These are phyloP conservation scores for Netelia virgata DNA, from an alignment of 2,888 invertebrate genomes.

Conservation along the genomic window DNA sequence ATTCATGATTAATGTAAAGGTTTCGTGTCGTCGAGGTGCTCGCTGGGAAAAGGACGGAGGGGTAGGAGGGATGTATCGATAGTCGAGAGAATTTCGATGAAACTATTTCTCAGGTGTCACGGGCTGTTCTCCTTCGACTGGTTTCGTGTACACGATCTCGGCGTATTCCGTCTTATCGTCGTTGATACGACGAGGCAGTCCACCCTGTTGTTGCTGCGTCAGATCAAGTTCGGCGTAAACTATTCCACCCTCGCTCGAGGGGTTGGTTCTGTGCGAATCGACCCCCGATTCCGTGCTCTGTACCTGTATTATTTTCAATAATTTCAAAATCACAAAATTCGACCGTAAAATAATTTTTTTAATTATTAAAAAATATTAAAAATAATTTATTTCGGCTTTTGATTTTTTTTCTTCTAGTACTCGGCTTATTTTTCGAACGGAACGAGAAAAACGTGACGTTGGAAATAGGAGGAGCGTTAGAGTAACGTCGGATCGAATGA, in stretches of 20 bases:
- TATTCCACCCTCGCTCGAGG: conserved; percentile 78
- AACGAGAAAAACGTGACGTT: not conserved
- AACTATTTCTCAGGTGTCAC: conserved; percentile 75
- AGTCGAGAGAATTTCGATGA: not conserved
- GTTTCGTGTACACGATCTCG: conserved; percentile 91
- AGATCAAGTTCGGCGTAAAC: conserved; percentile 84
- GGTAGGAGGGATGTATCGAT: conserved; percentile 12
- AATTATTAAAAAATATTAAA: no score
- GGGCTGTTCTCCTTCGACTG: conserved; percentile 81
- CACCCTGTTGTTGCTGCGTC: conserved; percentile 78
- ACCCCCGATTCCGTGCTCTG: conserved; percentile 64
- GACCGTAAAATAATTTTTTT: not conserved
- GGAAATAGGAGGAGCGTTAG: not conserved
- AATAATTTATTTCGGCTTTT: no score
- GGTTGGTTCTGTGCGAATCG: conserved; percentile 69
- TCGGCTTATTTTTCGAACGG: not conserved
- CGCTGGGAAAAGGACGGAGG: conserved; percentile 6
- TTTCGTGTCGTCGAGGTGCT: conserved; percentile 42
- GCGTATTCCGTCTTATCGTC: conserved; percentile 92
- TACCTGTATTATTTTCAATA: conserved; percentile 28
- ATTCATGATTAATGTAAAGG: conserved; percentile 30
- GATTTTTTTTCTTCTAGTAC: no score
- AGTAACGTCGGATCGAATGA: conserved; percentile 38
- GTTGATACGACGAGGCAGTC: conserved; percentile 82
- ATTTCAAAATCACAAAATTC: conserved; percentile 1